phyloP scores from a whole-genome alignment of 1,140 invertebrate species.

The Doryteuthis pealeii region DNA sequence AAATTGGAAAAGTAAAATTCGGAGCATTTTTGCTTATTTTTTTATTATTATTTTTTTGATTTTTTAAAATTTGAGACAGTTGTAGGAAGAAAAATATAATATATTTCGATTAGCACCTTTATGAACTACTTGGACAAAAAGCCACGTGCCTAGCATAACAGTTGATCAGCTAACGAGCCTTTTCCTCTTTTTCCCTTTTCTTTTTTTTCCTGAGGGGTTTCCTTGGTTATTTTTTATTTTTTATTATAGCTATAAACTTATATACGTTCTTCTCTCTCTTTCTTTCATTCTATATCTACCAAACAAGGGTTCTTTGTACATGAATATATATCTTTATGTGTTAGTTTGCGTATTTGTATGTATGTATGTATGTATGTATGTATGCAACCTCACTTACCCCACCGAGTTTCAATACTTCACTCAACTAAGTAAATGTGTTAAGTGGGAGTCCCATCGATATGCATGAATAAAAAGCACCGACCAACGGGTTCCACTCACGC shows the following conservation, averaged over 20 bases:
- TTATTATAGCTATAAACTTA: no score
- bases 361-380: background rate
- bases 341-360: background rate
- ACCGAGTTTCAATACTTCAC: no score
- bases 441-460: no score
- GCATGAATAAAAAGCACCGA: no score
- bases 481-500: no score
- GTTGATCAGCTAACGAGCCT: background rate
- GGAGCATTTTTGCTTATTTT: background rate
- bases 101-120: background rate
- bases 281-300: background rate
- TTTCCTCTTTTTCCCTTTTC: background rate
- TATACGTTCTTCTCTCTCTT: background rate
- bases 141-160: background rate
- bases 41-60: no score
- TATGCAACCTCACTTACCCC: no score
- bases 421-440: no score
- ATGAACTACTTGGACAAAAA: background rate
- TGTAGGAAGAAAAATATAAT: background rate
- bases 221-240: no score
- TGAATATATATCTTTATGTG: background rate
- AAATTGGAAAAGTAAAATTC: background rate
- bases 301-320: background rate
- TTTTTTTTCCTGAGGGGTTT: background rate
- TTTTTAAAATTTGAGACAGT: no score